Base-by-base conservation (phyloP, 1,140 invertebrate species). In the Solenopsis invicta region DNA sequence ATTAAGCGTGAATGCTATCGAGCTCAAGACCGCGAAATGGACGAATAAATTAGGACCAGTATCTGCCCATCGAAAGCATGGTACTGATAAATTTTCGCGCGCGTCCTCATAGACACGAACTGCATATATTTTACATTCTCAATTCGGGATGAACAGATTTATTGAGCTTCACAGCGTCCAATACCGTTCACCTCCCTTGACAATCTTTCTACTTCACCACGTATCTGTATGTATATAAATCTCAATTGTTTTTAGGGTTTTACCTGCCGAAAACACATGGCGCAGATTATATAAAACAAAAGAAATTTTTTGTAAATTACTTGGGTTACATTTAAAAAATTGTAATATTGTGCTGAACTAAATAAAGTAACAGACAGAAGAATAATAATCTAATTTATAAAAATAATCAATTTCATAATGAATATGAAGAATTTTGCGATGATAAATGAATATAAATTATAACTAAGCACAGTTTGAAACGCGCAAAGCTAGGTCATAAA, bases 81-180 rank as follows among this genome's bases (percentile, higher is more conserved):
- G 88, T 87, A 88, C 91, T 91, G 92, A 93, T 93, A 93, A 92
- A 93, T 92, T 87, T 89, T 78, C 61, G 77, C 85, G 80, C 92
- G 56, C 86, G 87, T 89, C 86, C 89, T 88, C 91, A 88, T 90
- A 91, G 92, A 92, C 91, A 88, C 88, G 90, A 82, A 89, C 92
- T 87, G 92, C 92, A 92, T 93, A 90, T 93, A 93, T 91, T 94
- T 93, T 94, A 93, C 92, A 94, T 93, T 93, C 92, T 93, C 93
- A 93, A 93, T 93, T 93, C 90, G 91, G 92, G 92, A 94, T 90
- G 93, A 92, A 89, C 88, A 92, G 92, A 93, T 93, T 93, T 93
- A 93, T 93, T 86, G 91, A 76, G 87, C 85, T 90, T 90, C 90
- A 67, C 64, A 89, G n/a, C 81, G 24, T 64, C 76, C 88, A 87